Base-by-base conservation (phyloP, 1,140 invertebrate genomes). In the Druon quercuslanigerum region DNA sequence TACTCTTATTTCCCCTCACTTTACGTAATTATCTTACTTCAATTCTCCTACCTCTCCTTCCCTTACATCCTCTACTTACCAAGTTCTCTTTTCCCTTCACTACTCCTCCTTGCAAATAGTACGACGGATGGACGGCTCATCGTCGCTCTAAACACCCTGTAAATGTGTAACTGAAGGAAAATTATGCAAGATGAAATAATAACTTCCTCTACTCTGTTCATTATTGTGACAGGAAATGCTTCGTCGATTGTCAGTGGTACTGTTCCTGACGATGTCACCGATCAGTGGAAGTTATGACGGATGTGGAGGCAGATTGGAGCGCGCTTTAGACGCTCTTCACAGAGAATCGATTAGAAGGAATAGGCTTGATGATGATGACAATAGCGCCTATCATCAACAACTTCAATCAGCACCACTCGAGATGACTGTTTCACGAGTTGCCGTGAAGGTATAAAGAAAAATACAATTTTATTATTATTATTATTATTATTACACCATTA, bases 271-370 rank as follows among this genome's bases (percentile, higher is more conserved):
- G 73, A 78, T 84, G 75, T 77, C 73, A 82, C 81, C 72, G 80
- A 82, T 79, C 33, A 82, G 82, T 52, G 84, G 71, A 14, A 84
- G 82, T 72, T 86, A 86, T 81, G 83, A 87, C 81, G 84, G 86
- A 77, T 92, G 90, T 52, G 85, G 87, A 20, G 89, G 86, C 74
- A 84, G 90, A 77, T 75, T 92, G 73, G 91, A 92, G 73, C 83
- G 90, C 3, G 90, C 90, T 5, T 79, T 92, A 52, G 90, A 90
- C 72, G 83, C 89, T 5, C 84, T 92, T 78, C 85, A 87, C 0
- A 84, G 83, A 16, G 88, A 88, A 51, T 85, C 87, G 0, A 76
- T 72, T 1, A 84, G 86, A 50, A 87, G 83, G 57, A 87, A 86
- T 40, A 79, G 87, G 8, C 75, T 88, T 8, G 86, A 88, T 14